Base-by-base conservation (phyloP, 2,888 invertebrate genomes). In the Athetis lepigone region DNA sequence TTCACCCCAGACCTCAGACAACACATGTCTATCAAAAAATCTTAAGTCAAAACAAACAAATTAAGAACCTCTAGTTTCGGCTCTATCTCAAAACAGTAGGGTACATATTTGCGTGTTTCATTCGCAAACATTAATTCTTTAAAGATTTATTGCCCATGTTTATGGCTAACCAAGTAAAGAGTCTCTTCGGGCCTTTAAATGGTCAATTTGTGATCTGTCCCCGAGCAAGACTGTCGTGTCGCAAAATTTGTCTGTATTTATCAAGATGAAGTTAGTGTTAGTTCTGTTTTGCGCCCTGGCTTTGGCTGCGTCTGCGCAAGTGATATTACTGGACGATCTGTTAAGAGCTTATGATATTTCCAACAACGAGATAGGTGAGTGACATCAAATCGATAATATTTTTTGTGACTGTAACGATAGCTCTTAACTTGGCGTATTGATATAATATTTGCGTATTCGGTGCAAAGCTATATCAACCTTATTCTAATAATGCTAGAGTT, bases 331-430 rank as follows among this genome's bases (percentile, higher is more conserved):
- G 2, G 51, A 73, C 11, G 59, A 70, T 8, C 13, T 70, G 33
- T 8, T 70, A 9, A 70, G 18, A 6, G 58, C 68, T 7, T 67
- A 49, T 9, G 67, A 67, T 1, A 19, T 16, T 27, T 18, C 45
- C 1, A 56, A 37, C 29, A 66, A 70, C 11, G 68, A 73, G 58
- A 49, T 73, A 43, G 70, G 50, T 64, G 27, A 47, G 57, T 67
- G 11, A 9, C 8, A 1, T 8, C n/a, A 9, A 25, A 18, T 40
- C 9, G 5, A 33, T 9, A n/a, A n/a, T 9, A 4, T 18, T 7
- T 27, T 52, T 51, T 33, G 11, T 16, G 8, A 19, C 6, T 29
- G 4, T 37, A 9, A 0, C n/a, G n/a, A 2, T n/a, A 23, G 16
- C 11, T 43, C n/a, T 39, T n/a, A n/a, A n/a, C n/a, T n/a, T n/a